Evolutionary conservation across 2,888 invertebrate species (phyloP), one percentile per base, ranked within the genome.

Genomic region (Taenaris catops): DNA sequence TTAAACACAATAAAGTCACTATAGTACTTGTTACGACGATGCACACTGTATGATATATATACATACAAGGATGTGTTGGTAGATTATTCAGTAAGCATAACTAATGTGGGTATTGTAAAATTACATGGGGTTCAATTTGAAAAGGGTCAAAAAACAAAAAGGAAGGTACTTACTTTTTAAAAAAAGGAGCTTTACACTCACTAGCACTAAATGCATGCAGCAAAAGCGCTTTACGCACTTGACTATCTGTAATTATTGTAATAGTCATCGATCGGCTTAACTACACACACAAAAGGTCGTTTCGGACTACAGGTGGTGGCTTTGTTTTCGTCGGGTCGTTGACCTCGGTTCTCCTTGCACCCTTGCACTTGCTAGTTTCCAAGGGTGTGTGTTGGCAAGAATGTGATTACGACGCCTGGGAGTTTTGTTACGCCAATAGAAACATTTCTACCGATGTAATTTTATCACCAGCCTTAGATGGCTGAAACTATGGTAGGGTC

Each of bases 241-340:
- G 5, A 16, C 19, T 6, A 9, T 20, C 29, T 31, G 4, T 23
- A n/a, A 9, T 33, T 8, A 23, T 5, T 9, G 16, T 34, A 26
- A 25, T 19, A 12, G 18, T n/a, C 18, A 24, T 25, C 18, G 31
- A 31, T 31, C 31, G 20, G 12, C 18, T 9, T 23, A 25, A 29
- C 29, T 28, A 25, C 24, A 25, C 14, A 18, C 31, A 28, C 31
- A 27, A 41, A 34, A 31, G 27, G 23, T 29, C 14, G 39, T 37
- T 33, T 35, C 34, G 16, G 43, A 49, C 68, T 64, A 74, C 78
- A 76, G 78, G 78, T 70, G 63, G 58, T 45, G 50, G 46, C 61
- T 70, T 78, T 81, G 79, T 81, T 80, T 70, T 79, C 71, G 67
- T 69, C 60, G 69, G 79, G 63, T 62, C 80, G 53, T 66, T 58